phyloP scores from a whole-genome alignment of 2,888 invertebrate genomes.

The Thereva unica region DNA sequence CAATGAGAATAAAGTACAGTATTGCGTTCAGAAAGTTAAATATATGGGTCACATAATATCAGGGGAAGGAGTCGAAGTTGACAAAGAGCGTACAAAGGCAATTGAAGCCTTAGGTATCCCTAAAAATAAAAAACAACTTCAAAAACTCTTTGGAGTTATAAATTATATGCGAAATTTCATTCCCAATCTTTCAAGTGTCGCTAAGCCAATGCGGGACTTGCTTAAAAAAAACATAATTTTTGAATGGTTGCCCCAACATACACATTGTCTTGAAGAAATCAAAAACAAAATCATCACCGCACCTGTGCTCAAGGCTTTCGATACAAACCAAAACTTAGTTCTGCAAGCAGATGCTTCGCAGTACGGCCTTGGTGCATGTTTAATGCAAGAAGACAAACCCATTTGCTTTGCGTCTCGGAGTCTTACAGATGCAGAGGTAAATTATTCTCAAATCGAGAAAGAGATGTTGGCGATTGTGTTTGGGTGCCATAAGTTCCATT shows the following conservation, averaged over 20 bases:
- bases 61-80: conserved; percentile 17
- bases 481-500: conserved; percentile 41
- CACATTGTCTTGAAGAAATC: conserved; percentile 20
- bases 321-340: conserved; percentile 15
- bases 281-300: conserved; percentile 34
- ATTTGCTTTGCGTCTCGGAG: conserved; percentile 39
- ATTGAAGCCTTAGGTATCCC: conserved; percentile 35
- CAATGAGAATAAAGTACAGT: conserved; percentile 37
- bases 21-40: conserved; percentile 4
- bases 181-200: conserved; percentile 19
- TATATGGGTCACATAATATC: conserved; percentile 13
- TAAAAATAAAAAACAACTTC: conserved; percentile 45
- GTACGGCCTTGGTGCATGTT: conserved; percentile 33
- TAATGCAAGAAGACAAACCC: conserved; percentile 35
- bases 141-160: conserved; percentile 37
- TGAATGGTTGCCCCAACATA: conserved; percentile 24
- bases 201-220: conserved; percentile 11
- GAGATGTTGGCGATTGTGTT: conserved; percentile 42
- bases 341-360: conserved; percentile 36
- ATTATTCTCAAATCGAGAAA: conserved; percentile 44
- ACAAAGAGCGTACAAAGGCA: conserved; percentile 33
- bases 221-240: conserved; percentile 19
- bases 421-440: conserved; percentile 37
- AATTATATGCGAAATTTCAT: conserved; percentile 28
- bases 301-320: conserved; percentile 24